Conservation (phyloP, 1,140 invertebrate genomes). For the Megathymus violae region DNA sequence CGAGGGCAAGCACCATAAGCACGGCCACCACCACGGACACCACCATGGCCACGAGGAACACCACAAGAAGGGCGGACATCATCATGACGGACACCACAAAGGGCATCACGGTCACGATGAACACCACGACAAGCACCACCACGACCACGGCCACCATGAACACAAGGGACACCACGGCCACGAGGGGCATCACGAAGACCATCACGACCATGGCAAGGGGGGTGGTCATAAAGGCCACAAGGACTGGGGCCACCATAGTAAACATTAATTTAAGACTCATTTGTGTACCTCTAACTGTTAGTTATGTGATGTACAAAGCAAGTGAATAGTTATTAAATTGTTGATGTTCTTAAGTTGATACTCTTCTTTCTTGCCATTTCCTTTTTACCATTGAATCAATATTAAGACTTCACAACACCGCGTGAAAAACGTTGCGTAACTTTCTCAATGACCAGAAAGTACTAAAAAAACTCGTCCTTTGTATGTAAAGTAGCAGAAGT, state of each 20-base stretch:
- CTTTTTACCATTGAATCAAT: neutral
- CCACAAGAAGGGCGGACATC: constrained; percentile 86
- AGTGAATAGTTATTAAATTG: constrained; percentile 58
- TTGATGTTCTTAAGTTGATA: constrained; percentile 50
- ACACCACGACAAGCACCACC: constrained; percentile 85
- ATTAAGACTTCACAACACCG: neutral
- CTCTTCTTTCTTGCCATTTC: neutral
- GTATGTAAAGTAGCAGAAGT: too few relatives aligned
- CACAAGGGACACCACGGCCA: constrained; percentile 88
- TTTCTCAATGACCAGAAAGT: too few relatives aligned
- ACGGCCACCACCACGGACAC: constrained; percentile 84
- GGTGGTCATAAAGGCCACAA: constrained; percentile 87
- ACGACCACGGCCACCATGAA: constrained; percentile 84
- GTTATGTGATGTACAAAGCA: constrained; percentile 48
- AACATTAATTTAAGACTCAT: too few relatives aligned
- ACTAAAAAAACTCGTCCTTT: too few relatives aligned
- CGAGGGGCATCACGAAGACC: constrained; percentile 86
- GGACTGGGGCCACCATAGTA: constrained; percentile 84
- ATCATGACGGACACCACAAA: constrained; percentile 85
- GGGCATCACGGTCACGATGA: constrained; percentile 86
- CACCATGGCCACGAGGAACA: constrained; percentile 84
- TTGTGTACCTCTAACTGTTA: too few relatives aligned
- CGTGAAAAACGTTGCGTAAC: neutral
- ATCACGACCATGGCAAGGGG: constrained; percentile 87
- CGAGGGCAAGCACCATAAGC: constrained; percentile 86